These are phyloP conservation scores for Myxocyprinus asiaticus DNA, from an alignment of 2,113 vertebrate species.

Conservation along the genomic window DNA sequence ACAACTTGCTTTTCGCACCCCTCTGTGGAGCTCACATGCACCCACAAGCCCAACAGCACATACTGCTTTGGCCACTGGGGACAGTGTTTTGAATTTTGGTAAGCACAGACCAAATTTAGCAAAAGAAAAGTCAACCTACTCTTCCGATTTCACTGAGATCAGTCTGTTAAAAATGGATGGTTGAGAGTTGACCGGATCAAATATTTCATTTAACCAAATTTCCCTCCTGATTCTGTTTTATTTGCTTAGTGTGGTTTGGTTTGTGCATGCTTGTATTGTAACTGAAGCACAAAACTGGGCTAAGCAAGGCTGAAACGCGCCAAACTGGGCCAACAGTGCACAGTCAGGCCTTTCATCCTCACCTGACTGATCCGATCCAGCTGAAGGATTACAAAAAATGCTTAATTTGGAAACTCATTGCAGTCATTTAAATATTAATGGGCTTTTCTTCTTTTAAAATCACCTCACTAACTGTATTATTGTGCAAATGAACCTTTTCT, in stretches of 20 bases:
- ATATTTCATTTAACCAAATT: too few species aligned
- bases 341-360: constrained; percentile 27
- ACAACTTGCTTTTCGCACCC: too few species aligned
- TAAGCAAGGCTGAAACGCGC: background rate
- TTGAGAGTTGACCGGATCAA: background rate
- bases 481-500: constrained; percentile 77
- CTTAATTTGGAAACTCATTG: constrained; percentile 54
- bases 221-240: background rate
- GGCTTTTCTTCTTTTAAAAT: constrained; percentile 72
- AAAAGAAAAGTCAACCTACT: too few species aligned
- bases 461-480: constrained; percentile 70
- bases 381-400: constrained; percentile 38
- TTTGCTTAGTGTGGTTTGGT: background rate
- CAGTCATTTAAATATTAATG: constrained; percentile 78
- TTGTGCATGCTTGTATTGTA: background rate
- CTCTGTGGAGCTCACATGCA: too few species aligned
- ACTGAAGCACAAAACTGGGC: background rate
- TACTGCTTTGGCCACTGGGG: too few species aligned
- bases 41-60: too few species aligned
- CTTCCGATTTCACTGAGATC: too few species aligned
- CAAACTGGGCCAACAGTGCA: constrained; percentile 28
- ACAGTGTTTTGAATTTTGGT: too few species aligned
- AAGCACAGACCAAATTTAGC: too few species aligned
- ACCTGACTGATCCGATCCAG: constrained; percentile 29
- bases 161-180: too few species aligned